A percentile compares a stretch with the other conserved stretches of the same genome.
Conservation (phyloP, 2,113 vertebrate genomes). For the Chloebia gouldiae region DNA sequence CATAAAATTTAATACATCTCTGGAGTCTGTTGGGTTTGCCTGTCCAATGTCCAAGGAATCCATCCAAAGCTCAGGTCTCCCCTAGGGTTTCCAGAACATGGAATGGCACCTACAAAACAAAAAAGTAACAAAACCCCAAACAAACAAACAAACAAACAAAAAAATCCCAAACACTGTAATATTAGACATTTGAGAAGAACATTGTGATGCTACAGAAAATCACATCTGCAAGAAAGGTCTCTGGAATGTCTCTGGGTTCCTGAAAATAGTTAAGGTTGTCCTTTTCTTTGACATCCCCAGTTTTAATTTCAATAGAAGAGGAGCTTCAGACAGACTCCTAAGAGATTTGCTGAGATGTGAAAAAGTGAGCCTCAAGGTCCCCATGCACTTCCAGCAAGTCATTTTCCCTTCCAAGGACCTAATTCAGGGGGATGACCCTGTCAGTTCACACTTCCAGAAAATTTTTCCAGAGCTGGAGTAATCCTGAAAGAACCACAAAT, state of each 20-base stretch:
- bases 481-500: background rate
- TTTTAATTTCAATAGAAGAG: background rate
- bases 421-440: background rate
- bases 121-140: background rate
- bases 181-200: background rate
- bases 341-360: background rate
- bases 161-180: background rate
- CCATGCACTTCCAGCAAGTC: background rate
- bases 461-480: background rate
- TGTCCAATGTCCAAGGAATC: background rate
- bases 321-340: background rate
- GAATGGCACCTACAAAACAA: background rate
- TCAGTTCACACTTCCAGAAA: background rate
- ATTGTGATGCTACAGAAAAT: background rate
- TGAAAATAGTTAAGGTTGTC: background rate
- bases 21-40: background rate
- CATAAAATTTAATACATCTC: background rate
- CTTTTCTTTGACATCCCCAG: background rate
- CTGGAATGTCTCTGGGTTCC: background rate
- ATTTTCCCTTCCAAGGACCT: background rate
- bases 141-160: too few species aligned
- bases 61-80: background rate
- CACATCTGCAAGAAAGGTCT: background rate
- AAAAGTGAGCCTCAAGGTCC: background rate
- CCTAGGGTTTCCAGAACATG: background rate